Evolutionary conservation across 2,113 vertebrate species (phyloP), one percentile per base, ranked within the genome.

Genomic region (Gavia stellata): DNA sequence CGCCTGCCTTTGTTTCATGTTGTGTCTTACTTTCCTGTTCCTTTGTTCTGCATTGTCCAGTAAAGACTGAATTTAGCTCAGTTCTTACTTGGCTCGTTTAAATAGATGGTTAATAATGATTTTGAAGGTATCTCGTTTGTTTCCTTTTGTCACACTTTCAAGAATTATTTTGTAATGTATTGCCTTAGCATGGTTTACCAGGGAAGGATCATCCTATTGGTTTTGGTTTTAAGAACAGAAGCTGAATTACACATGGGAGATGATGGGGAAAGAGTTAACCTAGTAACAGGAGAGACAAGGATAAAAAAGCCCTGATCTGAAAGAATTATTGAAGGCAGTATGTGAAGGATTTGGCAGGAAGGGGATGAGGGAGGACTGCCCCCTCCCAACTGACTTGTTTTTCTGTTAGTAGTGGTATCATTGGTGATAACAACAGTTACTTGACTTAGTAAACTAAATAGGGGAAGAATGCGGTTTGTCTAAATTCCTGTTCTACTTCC

Each of bases 1-100:
- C 83, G 66, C 21, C 38, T 59, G 58, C 45, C 71, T 92, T 94
- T 94, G 89, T 95, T 92, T 50, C 3, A 1, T 12, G 23, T 34
- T 52, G 34, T 68, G 90, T 85, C 40, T 80, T 70, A 29, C n/a
- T 91, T 86, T 83, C 63, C 49, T 52, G 26, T 77, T 95, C 47
- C 79, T 91, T 91, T 94, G 78, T 95, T 95, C 62, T 80, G 3
- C 5, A 0, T 11, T 21, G 17, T 45, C 70, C 14, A 24, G 36
- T 67, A 42, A 65, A 56, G 59, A 52, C 7, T 44, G 36, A 87
- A 42, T 89, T 79, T 52, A 63, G 58, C 56, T 84, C 73, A 28
- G 0, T 50, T 86, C 40, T 65, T 62, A 25, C 7, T 55, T 49
- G 52, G 28, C 53, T 87, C 15, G 15, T 6, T 68, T 84, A 66